Evolutionary conservation across 2,888 invertebrate genomes (phyloP).

Genomic region (Chouioia cunea): DNA sequence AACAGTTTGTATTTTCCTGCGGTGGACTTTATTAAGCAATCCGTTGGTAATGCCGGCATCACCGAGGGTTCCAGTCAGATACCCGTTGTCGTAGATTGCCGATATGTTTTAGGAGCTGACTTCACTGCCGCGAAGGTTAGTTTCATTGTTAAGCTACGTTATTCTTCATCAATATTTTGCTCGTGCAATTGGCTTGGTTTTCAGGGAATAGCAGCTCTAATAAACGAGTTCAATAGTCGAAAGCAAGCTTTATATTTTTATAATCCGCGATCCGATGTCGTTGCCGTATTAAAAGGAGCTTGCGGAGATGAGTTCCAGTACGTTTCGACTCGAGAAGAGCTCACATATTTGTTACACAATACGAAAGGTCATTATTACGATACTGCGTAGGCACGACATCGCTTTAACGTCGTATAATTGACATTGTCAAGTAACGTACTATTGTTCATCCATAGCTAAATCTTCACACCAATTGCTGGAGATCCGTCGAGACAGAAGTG

Average conservation of each 20-base stretch:
- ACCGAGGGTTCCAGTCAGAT: slow-evolving; percentile 79
- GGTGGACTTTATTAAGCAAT: slow-evolving; percentile 84
- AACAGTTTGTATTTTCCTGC: slow-evolving; percentile 88
- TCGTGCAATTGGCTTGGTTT: slow-evolving; percentile 35
- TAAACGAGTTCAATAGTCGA: slow-evolving; percentile 78
- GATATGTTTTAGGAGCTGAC: slow-evolving; percentile 85
- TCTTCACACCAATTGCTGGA: slow-evolving; percentile 56
- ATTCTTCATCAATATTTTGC: not conserved
- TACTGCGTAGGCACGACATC: not conserved
- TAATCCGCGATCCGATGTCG: slow-evolving; percentile 76
- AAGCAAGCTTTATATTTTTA: slow-evolving; percentile 82
- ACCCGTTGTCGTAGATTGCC: slow-evolving; percentile 86
- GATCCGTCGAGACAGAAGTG: slow-evolving; percentile 55
- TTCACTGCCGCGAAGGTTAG: slow-evolving; percentile 83
- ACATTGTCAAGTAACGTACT: too few species aligned
- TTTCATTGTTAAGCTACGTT: not conserved
- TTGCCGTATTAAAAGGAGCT: slow-evolving; percentile 78
- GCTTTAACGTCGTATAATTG: too few species aligned
- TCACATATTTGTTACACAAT: slow-evolving; percentile 71
- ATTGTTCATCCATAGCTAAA: slow-evolving; percentile 55
- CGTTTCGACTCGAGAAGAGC: slow-evolving; percentile 73
- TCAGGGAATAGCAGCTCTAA: slow-evolving; percentile 82
- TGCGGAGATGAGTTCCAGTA: slow-evolving; percentile 75
- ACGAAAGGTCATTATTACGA: slow-evolving; percentile 55
- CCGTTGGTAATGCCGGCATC: slow-evolving; percentile 80